Evolutionary conservation across 2,888 invertebrate species (phyloP), one percentile per base, ranked within the genome.

Genomic region (Limnephilus auricula): DNA sequence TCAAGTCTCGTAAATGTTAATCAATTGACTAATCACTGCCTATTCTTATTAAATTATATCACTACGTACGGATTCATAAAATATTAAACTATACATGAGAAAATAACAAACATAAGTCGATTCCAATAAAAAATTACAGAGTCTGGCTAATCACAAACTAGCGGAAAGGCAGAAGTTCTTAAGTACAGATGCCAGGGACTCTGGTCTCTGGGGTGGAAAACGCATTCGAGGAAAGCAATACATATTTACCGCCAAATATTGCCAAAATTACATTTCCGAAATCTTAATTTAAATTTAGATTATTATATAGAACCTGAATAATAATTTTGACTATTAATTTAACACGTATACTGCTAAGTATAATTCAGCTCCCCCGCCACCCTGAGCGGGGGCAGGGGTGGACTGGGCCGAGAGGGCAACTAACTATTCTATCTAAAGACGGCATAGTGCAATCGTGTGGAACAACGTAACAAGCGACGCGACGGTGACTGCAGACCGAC

Each of bases 21-120:
- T 93, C 92, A 93, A 93, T 93, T 93, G 93, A 93, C 93, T 93
- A 93, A 93, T 91, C 90, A 93, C 85, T 83, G 92, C 91, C 92
- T 92, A 90, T 87, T 89, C 40, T 83, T 79, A 87, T 91, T 37
- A 90, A 91, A 91, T 90, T 90, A 92, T 91, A 92, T 92, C 91
- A 90, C 92, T 92, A 91, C 89, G 87, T 92, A 90, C 92, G 92
- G 92, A 92, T 88, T 92, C 83, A 86, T 34, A 83, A 90, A 91
- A 90, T 89, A 78, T 91, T 92, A 93, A 92, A 91, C 91, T 90
- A 92, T 92, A 91, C 91, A 90, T 85, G 86, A 87, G 86, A 91
- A 91, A 91, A 95, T 95, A 95, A 94, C 95, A 90, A 90, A 87
- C 88, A 79, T 80, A 90, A 90, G 80, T 86, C 79, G 86, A 50